phyloP scores from a whole-genome alignment of 37 sponge, comb jelly and placozoan genomes.

The Mnemiopsis leidyi region DNA sequence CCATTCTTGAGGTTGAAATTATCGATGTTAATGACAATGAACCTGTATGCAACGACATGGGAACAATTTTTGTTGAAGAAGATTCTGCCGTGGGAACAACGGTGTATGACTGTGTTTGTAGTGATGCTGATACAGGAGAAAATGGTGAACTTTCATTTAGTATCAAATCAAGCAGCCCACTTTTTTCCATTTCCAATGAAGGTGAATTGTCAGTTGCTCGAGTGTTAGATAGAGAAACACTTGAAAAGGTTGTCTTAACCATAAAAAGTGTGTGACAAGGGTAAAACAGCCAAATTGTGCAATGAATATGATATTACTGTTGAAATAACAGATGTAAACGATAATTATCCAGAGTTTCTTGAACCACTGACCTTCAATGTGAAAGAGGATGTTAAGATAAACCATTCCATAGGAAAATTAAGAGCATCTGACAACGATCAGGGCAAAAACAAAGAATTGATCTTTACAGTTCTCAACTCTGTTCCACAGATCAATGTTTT shows the following conservation, averaged over 20 bases:
- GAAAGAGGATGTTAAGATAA: neutral
- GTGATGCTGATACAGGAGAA: neutral
- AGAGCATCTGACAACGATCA: neutral
- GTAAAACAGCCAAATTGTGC: neutral
- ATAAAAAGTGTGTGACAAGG: constrained; percentile 21
- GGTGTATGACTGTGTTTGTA: neutral
- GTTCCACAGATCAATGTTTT: constrained; percentile 2
- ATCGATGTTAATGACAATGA: constrained; percentile 53
- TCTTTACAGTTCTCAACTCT: neutral
- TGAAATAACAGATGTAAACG: constrained; percentile 6
- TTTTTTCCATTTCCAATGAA: neutral
- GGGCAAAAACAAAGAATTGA: neutral
- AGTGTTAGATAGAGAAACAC: neutral
- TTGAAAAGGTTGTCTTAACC: neutral
- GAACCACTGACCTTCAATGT: constrained; percentile 4
- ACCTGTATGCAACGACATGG: neutral
- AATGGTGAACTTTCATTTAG: neutral
- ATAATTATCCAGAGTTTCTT: constrained; percentile 32
- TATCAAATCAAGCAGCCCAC: neutral
- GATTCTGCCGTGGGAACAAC: neutral
- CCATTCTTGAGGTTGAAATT: neutral
- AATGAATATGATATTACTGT: neutral
- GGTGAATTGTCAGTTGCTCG: neutral
- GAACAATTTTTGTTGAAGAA: neutral
- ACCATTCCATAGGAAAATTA: neutral